These are phyloP conservation scores for Gonatopus flavifemur DNA, from an alignment of 1,140 invertebrate species.

Conservation along the genomic window DNA sequence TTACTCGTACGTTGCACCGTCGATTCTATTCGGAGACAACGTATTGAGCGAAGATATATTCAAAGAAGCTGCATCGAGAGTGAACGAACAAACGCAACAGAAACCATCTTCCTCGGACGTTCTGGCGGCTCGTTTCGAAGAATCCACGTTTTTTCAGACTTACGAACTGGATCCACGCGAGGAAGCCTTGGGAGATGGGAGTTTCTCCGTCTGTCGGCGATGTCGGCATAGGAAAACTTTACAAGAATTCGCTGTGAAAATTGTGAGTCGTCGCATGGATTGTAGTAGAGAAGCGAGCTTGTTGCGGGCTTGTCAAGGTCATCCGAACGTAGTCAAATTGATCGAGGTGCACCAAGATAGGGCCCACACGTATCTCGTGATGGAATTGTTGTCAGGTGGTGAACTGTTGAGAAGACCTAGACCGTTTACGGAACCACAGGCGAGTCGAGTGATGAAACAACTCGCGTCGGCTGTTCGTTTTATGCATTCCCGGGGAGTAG, in stretches of 20 bases:
- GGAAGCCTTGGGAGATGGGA: conserved; percentile 81
- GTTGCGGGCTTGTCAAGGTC: conserved; percentile 79
- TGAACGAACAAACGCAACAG: conserved; percentile 2
- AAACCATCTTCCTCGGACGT: conserved; percentile 29
- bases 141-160: conserved; percentile 82
- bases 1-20: conserved; percentile 95
- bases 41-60: conserved; percentile 76
- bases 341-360: conserved; percentile 81
- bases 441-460: conserved; percentile 72
- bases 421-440: conserved; percentile 71
- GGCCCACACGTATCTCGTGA: conserved; percentile 81
- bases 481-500: conserved; percentile 79
- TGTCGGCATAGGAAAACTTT: conserved; percentile 76
- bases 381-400: conserved; percentile 83
- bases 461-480: conserved; percentile 79
- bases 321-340: conserved; percentile 85
- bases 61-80: conserved; percentile 12
- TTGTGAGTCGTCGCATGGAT: conserved; percentile 78
- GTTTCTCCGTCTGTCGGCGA: conserved; percentile 84
- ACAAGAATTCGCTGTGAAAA: conserved; percentile 87
- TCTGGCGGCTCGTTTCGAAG: conserved; percentile 58
- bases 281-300: conserved; percentile 77
- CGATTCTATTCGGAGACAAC: conserved; percentile 85
- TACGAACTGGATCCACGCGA: conserved; percentile 75
- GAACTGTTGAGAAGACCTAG: conserved; percentile 78